These are phyloP conservation scores for Sorex fumeus DNA, from an alignment of 2,113 vertebrate species.

Conservation along the genomic window DNA sequence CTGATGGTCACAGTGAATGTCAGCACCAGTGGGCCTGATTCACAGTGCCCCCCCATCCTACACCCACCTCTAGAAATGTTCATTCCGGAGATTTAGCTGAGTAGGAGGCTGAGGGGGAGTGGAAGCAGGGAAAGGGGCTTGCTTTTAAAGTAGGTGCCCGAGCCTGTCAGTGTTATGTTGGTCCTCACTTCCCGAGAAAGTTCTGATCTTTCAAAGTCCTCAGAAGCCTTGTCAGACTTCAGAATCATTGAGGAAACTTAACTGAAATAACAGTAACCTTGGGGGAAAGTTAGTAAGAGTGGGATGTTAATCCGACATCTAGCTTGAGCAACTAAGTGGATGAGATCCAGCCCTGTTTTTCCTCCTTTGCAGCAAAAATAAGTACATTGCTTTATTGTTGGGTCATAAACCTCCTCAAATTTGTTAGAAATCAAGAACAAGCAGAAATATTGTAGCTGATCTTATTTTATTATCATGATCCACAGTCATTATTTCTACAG, in stretches of 20 bases:
- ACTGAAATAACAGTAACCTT: not conserved
- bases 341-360: not conserved
- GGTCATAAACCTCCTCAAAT: not conserved
- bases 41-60: not conserved
- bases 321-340: not conserved
- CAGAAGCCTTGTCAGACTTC: constrained; percentile 40
- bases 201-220: not conserved
- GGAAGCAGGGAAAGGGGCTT: not conserved
- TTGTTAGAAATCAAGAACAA: constrained; percentile 37
- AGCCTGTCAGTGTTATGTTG: not conserved
- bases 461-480: constrained; percentile 41
- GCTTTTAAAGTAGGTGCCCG: not conserved
- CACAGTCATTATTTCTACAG: constrained; percentile 8
- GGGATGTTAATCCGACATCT: not conserved
- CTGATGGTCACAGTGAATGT: not conserved
- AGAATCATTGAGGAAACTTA: not conserved
- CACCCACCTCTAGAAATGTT: constrained; percentile 9
- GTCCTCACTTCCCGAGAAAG: not conserved
- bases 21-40: not conserved
- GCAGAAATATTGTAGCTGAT: constrained; percentile 47
- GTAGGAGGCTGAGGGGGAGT: not conserved
- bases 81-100: not conserved
- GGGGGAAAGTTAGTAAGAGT: not conserved
- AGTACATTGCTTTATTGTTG: not conserved
- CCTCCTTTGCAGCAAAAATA: constrained; percentile 24